These are phyloP conservation scores for Seriola rivoliana DNA, from an alignment of 2,113 vertebrate species.

Conservation along the genomic window DNA sequence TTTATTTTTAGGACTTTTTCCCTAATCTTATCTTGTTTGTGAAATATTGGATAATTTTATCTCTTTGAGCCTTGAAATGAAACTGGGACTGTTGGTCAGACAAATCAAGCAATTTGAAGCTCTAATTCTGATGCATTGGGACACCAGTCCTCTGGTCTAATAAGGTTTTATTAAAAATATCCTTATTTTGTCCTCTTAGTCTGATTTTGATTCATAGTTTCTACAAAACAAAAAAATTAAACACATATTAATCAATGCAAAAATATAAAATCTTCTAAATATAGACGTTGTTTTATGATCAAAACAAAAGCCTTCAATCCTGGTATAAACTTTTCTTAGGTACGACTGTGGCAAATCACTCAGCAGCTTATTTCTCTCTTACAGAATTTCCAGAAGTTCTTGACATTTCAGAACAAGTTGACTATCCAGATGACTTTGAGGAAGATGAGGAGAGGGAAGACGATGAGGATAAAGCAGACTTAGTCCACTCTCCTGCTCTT, in stretches of 20 bases:
- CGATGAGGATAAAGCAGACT: conserved; percentile 60
- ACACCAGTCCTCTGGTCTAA: not conserved
- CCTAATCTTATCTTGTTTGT: not conserved
- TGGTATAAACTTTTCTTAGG: not conserved
- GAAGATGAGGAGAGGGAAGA: conserved; percentile 78
- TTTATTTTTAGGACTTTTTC: no score
- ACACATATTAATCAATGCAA: not conserved
- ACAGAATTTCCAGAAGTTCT: conserved; percentile 32
- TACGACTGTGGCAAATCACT: not conserved
- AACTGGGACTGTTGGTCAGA: not conserved
- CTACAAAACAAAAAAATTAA: not conserved
- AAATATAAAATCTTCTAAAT: not conserved
- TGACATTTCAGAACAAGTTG: conserved; percentile 57
- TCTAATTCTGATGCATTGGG: not conserved
- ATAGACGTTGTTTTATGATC: not conserved
- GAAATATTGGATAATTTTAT: not conserved
- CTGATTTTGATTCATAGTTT: not conserved
- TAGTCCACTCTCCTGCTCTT: conserved; percentile 50
- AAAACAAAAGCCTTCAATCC: not conserved
- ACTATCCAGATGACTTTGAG: conserved; percentile 87
- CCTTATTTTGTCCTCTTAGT: not conserved
- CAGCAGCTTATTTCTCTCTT: not conserved
- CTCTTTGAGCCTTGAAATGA: no score
- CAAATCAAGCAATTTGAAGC: not conserved
- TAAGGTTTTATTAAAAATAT: not conserved